Base-by-base conservation (phyloP, 1,140 invertebrate species). In the Meloidogyne floridensis region DNA sequence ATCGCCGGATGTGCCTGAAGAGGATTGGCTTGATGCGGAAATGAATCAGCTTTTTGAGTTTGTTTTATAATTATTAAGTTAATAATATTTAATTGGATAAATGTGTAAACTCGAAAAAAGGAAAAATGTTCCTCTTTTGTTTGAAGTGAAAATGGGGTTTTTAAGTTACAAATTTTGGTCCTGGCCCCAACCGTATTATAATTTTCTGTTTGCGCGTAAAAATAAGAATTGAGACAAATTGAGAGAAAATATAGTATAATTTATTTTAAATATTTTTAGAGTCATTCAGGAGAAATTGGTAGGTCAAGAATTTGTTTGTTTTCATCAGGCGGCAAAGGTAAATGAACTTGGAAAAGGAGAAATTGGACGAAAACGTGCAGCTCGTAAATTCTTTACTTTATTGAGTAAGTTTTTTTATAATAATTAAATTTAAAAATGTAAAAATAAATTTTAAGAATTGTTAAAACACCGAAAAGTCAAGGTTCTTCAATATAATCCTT, bases 331-430 rank as follows among this genome's bases (percentile, higher is more conserved):
- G 32, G 56, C 75, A 77, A 56, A 77, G 9, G 75, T 47, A n/a
- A 77, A 47, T 9, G 53, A 77, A n/a, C 56, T 15, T 43, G 69
- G 69, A 56, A 20, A 56, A 0, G 7, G 9, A 6, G 10, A 54
- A 42, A 15, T 54, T 53, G 69, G 56, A 15, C 75, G 75, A 7
- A 69, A 56, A 42, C 13, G 7, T 53, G 75, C 53, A 8, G 75
- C 75, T 6, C 75, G 75, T 11, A 77, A 77, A 77, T 77, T 77
- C 75, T 77, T 77, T 47, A 69, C 75, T 65, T n/a, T 77, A 43
- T 77, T 77, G 15, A 77, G 75, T 77, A 69, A 77, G 73, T 54
- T 42, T 77, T 56, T 43, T 56, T 75, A 51, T 47, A 8, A 13
- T 32, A 15, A 47, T 53, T 53, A 56, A 4, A 20, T 75, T 75